Evolutionary conservation across 2,797 vertebrate genomes (phyloP).

Genomic region (Calcarius lapponicus): DNA sequence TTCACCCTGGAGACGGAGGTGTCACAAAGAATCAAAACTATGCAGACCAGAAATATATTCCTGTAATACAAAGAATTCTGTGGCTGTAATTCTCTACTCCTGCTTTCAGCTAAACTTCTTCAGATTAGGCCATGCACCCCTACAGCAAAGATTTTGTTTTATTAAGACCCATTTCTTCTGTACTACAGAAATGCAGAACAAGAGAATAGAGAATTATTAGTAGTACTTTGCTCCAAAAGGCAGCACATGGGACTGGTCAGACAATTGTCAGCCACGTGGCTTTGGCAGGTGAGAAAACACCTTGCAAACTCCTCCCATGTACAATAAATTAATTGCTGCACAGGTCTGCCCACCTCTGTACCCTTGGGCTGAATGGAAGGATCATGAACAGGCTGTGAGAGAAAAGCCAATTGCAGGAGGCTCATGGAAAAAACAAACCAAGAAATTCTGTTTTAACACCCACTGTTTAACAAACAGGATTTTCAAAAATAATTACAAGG

Average conservation of each 20-base stretch:
- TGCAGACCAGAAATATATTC: background rate
- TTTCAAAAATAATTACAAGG: background rate
- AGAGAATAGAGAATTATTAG: background rate
- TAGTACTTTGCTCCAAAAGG: background rate
- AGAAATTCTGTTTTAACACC: background rate
- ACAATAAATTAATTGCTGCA: background rate
- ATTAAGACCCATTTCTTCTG: background rate
- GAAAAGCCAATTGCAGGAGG: background rate
- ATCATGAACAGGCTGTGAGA: background rate
- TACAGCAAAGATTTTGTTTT: background rate
- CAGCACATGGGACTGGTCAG: background rate
- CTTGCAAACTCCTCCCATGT: background rate
- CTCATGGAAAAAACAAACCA: background rate
- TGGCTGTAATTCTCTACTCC: background rate
- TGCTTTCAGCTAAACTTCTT: background rate
- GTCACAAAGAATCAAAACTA: background rate
- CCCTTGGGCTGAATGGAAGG: background rate
- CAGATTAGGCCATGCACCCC: background rate
- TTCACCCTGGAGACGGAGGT: fast-evolving
- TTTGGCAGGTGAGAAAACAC: background rate
- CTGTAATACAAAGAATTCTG: background rate
- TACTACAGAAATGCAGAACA: background rate
- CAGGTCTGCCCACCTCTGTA: background rate
- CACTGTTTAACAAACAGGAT: background rate
- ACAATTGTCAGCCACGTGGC: background rate